Base-by-base conservation (phyloP, 2,888 invertebrate genomes). In the Dorcus parallelipipedus region DNA sequence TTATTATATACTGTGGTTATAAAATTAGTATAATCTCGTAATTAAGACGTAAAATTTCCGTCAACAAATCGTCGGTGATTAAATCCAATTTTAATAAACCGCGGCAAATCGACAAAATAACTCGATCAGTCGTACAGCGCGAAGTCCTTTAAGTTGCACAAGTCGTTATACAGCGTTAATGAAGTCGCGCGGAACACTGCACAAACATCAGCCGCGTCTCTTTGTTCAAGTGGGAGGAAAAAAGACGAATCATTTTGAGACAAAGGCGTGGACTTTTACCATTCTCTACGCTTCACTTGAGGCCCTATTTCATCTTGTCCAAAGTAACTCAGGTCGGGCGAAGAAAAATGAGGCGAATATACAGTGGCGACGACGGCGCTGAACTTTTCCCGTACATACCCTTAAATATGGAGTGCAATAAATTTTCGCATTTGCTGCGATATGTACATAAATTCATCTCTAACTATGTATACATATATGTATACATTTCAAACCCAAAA, bases 231-330 rank as follows among this genome's bases (percentile, higher is more conserved):
- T 50, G 58, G 51, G 54, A 60, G 52, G 56, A 61, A 60, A 62
- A 65, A 65, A 62, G 60, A 63, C 56, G 61, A 63, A 63, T 65
- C 60, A 60, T 61, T 45, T 42, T 49, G 57, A 62, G 65, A 63
- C 62, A 59, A 65, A 60, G 60, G 63, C 61, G 63, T 49, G 60
- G 54, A 60, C 63, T 60, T 63, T 52, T 58, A 60, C 58, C 58
- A 65, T 65, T 62, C 63, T 64, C 61, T 65, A 63, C 68, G 68
- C 67, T 68, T 67, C 67, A 65, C 66, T 63, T 61, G 61, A 63
- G 66, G 63, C 57, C 58, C 62, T 65, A 67, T 65, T 68, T 64
- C 67, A 61, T 65, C 64, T 65, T 60, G 64, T 65, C 65, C 58
- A 61, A 64, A 57, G 62, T 61, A 55, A 58, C 52, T 54, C 54